phyloP scores from a whole-genome alignment of 2,113 vertebrate species.

The Leuciscus idus region DNA sequence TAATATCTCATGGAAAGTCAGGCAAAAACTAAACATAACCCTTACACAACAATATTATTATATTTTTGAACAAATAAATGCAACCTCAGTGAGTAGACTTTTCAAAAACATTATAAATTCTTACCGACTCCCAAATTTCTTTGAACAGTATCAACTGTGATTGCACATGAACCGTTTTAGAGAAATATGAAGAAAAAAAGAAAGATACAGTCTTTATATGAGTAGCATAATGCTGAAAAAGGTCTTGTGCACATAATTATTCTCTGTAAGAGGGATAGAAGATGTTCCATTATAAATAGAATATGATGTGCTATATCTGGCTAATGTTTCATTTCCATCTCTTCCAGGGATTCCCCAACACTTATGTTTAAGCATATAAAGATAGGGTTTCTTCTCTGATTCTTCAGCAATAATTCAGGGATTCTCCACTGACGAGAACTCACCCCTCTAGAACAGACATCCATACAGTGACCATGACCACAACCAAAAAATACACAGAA shows the following conservation, averaged over 20 bases:
- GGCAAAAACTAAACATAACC: no score
- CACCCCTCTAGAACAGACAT: background rate
- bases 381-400: background rate
- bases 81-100: background rate
- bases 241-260: constrained; percentile 14
- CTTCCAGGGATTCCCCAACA: constrained; percentile 2
- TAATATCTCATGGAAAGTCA: no score
- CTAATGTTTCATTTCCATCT: background rate
- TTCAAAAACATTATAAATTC: no score
- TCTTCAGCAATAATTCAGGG: background rate
- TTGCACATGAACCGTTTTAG: background rate
- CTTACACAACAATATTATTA: no score
- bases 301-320: constrained; percentile 28
- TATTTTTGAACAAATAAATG: no score
- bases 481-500: background rate
- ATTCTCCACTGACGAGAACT: background rate
- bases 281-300: background rate
- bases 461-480: background rate
- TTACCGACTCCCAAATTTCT: no score
- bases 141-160: no score
- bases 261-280: background rate
- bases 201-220: background rate
- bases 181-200: background rate
- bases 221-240: background rate
- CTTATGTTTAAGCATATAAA: constrained; percentile 6